Base-by-base conservation (phyloP, 2,113 vertebrate species). In the Mus pahari region DNA sequence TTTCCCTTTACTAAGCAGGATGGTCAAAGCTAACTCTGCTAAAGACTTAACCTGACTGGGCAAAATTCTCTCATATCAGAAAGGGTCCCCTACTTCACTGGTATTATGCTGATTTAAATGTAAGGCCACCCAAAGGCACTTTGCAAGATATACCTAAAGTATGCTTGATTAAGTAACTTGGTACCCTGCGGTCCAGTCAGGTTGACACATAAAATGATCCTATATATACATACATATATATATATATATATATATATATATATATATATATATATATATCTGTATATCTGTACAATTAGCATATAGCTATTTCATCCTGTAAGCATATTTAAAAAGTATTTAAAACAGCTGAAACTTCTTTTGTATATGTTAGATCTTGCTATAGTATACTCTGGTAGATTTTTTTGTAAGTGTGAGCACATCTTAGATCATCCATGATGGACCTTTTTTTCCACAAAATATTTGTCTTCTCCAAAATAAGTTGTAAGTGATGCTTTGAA, bases 341-440 rank as follows among this genome's bases (percentile, higher is more conserved):
- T 60, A 17, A 94, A 91, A 89, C 0, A 26, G 83, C 92, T 93
- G 5, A 90, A 87, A 64, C 90, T 94, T 71, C 8, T 94, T 64
- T 86, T 75, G 6, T 87, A 22, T 94, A 70, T 94, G 89, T 58
- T 91, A 74, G 45, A 90, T 13, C 7, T 55, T 19, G 78, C 42
- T 95, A 3, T 77, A 64, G 90, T 97, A 74, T 71, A 10, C 22
- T 70, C 19, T 92, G 24, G 45, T 82, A 74, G 77, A 55, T 95
- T 95, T 93, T 95, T 36, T 91, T 75, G 73, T 70, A 48, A 79
- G 0, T 60, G 2, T 79, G 66, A 79, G 45, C 22, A 48, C 6
- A 73, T 58, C 75, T 53, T 95, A 89, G 53, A 7, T 77, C 53
- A 92, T 78, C 60, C n/a, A 74, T 78, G 91, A 73, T 88, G 68